Evolutionary conservation across 2,113 vertebrate genomes (phyloP).

Genomic region (Phasianus colchicus): DNA sequence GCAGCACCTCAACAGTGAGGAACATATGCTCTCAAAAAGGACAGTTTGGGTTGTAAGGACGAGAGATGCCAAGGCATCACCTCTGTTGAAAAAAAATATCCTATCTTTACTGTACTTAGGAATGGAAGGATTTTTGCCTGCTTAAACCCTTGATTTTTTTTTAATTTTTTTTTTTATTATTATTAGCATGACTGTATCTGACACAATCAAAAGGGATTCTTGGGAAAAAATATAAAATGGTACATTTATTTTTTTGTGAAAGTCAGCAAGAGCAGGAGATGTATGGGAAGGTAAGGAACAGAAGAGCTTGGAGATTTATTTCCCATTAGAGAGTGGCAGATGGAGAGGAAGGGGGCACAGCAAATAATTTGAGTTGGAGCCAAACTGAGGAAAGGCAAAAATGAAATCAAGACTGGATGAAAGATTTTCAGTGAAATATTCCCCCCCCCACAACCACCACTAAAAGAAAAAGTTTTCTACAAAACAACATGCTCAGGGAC

Average conservation of each 20-base stretch:
- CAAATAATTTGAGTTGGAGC: neutral
- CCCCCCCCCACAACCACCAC: neutral
- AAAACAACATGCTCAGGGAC: neutral
- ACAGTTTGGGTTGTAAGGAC: neutral
- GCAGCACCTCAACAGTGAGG: neutral
- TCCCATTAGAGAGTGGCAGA: neutral
- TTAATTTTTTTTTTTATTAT: neutral
- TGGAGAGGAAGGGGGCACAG: neutral
- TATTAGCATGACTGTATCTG: neutral
- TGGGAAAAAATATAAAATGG: neutral
- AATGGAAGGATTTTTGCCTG: neutral
- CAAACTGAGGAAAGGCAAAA: slow-evolving; percentile 1
- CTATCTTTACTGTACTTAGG: neutral
- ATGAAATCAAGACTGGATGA: neutral
- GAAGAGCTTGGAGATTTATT: slow-evolving; percentile 29
- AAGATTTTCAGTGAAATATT: neutral
- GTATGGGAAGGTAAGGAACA: neutral
- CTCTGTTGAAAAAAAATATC: neutral
- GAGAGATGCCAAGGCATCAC: neutral
- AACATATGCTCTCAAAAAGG: neutral
- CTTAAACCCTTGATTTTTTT: neutral
- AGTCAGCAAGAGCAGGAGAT: neutral
- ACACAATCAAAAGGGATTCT: neutral
- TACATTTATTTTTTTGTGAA: neutral
- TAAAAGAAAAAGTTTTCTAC: neutral